phyloP scores from a whole-genome alignment of 2,797 vertebrate genomes.

The Gastrophryne carolinensis region DNA sequence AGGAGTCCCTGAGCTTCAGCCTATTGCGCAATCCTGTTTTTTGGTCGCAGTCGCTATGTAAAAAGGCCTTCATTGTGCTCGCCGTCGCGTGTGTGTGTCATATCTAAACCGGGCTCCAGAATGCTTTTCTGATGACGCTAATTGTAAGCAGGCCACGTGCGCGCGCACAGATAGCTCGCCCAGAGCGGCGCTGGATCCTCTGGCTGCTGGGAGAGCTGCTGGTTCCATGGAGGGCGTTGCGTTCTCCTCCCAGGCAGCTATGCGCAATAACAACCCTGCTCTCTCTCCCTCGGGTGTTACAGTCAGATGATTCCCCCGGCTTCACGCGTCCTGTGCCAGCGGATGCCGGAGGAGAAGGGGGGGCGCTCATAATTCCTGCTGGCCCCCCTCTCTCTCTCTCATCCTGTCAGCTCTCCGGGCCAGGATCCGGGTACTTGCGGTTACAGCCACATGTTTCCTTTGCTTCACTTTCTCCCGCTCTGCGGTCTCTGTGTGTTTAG shows the following conservation, averaged over 20 bases:
- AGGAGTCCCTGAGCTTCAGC: no score
- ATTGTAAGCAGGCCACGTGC: not conserved
- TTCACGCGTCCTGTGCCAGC: not conserved
- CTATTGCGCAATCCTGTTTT: not conserved
- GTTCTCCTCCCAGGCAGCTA: not conserved
- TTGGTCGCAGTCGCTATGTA: not conserved
- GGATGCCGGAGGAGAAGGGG: not conserved
- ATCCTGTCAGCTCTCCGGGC: not conserved
- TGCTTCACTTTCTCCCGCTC: slow-evolving; percentile 70
- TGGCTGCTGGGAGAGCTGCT: not conserved
- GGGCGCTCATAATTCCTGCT: not conserved
- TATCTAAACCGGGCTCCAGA: not conserved
- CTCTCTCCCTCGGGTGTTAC: not conserved
- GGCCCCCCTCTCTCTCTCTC: no score
- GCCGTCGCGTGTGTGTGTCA: not conserved
- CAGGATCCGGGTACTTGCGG: slow-evolving; percentile 59
- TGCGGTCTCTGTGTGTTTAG: slow-evolving; percentile 76
- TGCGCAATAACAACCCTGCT: not conserved
- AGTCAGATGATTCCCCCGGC: not conserved
- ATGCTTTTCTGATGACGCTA: not conserved
- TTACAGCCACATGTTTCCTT: slow-evolving; percentile 74
- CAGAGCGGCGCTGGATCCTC: not conserved
- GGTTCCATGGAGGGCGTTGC: not conserved
- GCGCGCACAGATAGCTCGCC: not conserved
- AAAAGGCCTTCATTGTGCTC: not conserved